A percentile compares a stretch with the other conserved stretches of the same genome.
phyloP scores from a whole-genome alignment of 2,113 vertebrate genomes.

The Phrynosoma blainvillii region DNA sequence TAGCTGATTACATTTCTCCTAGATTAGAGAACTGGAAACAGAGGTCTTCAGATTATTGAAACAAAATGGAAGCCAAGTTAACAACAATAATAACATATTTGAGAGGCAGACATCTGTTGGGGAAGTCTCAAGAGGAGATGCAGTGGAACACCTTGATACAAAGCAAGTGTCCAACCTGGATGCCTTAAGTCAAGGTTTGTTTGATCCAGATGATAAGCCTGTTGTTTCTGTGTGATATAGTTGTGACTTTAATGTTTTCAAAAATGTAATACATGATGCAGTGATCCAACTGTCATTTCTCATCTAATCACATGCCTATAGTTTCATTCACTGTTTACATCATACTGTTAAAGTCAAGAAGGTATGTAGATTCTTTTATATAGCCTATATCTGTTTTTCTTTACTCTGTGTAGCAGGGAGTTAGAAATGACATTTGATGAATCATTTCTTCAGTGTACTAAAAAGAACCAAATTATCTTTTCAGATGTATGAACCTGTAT shows the following conservation, averaged over 20 bases:
- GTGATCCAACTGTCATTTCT: neutral
- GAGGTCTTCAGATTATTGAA: slow-evolving; percentile 95
- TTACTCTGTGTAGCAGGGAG: slow-evolving; percentile 8
- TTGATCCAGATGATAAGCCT: neutral
- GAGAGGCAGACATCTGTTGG: slow-evolving; percentile 80
- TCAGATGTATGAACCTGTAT: neutral
- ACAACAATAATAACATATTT: slow-evolving; percentile 95
- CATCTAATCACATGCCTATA: neutral
- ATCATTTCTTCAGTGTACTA: neutral
- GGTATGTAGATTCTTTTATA: neutral
- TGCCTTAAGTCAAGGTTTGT: slow-evolving; percentile 83
- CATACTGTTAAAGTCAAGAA: slow-evolving; percentile 17
- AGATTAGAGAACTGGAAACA: slow-evolving; percentile 92
- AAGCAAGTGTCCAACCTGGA: slow-evolving; percentile 77
- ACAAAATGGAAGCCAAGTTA: slow-evolving; percentile 93
- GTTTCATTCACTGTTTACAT: neutral
- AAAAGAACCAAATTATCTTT: slow-evolving; percentile 13
- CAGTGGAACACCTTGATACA: slow-evolving; percentile 74
- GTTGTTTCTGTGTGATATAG: neutral
- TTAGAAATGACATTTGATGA: slow-evolving; percentile 12
- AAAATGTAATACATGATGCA: neutral
- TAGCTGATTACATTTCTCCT: slow-evolving; percentile 38
- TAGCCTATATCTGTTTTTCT: slow-evolving; percentile 15
- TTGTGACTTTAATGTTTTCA: neutral
- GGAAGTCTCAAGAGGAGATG: slow-evolving; percentile 75